Evolutionary conservation across 2,113 vertebrate species (phyloP).

Genomic region (Reinhardtius hippoglossoides): DNA sequence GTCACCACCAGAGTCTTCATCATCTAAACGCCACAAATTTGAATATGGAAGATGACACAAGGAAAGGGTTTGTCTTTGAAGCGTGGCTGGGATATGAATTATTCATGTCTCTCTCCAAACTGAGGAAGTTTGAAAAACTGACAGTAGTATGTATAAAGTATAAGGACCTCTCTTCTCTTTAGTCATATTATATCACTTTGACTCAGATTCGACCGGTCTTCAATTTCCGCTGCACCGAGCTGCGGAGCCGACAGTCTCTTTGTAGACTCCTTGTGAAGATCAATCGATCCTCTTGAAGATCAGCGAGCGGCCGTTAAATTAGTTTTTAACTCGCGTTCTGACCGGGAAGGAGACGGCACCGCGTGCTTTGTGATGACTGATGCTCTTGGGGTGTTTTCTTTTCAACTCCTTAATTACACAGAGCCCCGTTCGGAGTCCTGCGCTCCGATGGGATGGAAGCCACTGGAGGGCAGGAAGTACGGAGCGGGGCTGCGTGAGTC

Average conservation of each 20-base stretch:
- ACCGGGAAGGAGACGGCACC: conserved; percentile 11
- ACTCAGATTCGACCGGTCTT: conserved; percentile 2
- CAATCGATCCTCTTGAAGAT: conserved; percentile 18
- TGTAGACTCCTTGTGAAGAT: conserved; percentile 24
- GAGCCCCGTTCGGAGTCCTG: neutral
- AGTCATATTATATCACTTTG: conserved; percentile 21
- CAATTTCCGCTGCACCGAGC: conserved; percentile 14
- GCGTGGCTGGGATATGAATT: conserved; percentile 29
- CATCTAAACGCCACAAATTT: conserved; percentile 22
- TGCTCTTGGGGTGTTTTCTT: conserved; percentile 2
- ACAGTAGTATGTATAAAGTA: too few species aligned
- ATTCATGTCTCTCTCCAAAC: conserved; percentile 45
- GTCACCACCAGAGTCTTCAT: neutral
- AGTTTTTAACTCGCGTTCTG: conserved; percentile 15
- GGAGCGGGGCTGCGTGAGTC: conserved; percentile 22
- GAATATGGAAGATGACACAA: conserved; percentile 35
- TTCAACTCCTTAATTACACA: conserved; percentile 49
- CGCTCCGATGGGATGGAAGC: conserved; percentile 40
- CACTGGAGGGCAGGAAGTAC: conserved; percentile 45
- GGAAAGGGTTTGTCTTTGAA: conserved; percentile 14
- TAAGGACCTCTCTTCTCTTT: conserved; percentile 1
- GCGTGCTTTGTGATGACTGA: conserved; percentile 21
- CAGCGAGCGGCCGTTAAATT: neutral
- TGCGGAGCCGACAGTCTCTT: neutral
- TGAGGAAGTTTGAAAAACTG: conserved; percentile 33